A percentile compares a stretch with the other conserved stretches of the same genome.
Evolutionary conservation across 2,797 vertebrate species (phyloP).

Genomic region (Chanos chanos): DNA sequence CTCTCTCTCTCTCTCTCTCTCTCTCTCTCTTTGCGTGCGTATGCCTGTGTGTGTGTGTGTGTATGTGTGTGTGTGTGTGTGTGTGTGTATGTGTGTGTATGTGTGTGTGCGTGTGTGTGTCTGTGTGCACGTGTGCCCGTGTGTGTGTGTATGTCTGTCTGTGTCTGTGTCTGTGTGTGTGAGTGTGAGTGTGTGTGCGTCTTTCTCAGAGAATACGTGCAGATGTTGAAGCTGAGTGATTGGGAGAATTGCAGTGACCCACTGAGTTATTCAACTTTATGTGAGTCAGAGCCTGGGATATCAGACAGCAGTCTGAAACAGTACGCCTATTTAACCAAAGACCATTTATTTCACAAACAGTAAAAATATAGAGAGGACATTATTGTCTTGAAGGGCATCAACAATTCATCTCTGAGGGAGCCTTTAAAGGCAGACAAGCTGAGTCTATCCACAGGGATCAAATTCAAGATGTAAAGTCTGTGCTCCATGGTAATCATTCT

Average conservation of each 20-base stretch:
- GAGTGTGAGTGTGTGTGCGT: too few relatives aligned
- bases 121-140: too few relatives aligned
- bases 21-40: background rate
- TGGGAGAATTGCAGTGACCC: conserved; percentile 12
- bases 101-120: background rate
- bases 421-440: conserved; percentile 59
- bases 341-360: conserved; percentile 16
- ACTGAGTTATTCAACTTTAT: conserved; percentile 6
- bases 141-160: too few relatives aligned
- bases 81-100: background rate
- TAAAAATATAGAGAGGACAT: conserved; percentile 45
- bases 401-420: conserved; percentile 52
- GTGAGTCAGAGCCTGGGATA: conserved; percentile 1
- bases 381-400: conserved; percentile 50
- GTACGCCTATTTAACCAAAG: conserved; percentile 20
- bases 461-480: conserved; percentile 53
- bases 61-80: background rate
- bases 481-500: conserved; percentile 44
- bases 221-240: background rate
- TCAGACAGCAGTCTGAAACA: conserved; percentile 9
- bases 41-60: background rate
- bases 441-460: conserved; percentile 61
- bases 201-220: background rate
- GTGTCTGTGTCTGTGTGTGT: too few relatives aligned
- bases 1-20: background rate